phyloP scores from a whole-genome alignment of 2,113 vertebrate species.

The Scomber scombrus region DNA sequence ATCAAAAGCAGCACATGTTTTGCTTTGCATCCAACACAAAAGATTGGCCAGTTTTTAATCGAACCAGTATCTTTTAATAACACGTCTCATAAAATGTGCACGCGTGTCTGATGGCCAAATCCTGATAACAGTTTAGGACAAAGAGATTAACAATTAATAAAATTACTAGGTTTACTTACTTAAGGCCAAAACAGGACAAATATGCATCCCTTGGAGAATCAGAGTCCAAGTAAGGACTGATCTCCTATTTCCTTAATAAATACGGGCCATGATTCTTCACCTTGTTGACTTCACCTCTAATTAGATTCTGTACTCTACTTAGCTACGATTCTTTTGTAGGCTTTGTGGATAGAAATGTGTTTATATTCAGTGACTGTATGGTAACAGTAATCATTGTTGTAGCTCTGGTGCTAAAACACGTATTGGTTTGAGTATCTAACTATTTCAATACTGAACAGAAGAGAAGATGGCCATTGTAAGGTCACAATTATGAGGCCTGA shows the following conservation, averaged over 20 bases:
- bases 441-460: neutral
- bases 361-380: neutral
- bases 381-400: neutral
- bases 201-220: neutral
- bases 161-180: neutral
- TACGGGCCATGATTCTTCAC: neutral
- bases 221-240: neutral
- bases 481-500: slow-evolving; percentile 33
- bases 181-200: neutral
- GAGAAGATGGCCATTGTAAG: neutral
- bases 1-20: too few species aligned
- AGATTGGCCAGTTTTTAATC: too few species aligned
- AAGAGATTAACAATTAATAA: neutral
- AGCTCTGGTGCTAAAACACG: slow-evolving; percentile 1
- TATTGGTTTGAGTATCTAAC: neutral
- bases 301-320: neutral
- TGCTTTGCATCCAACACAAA: too few species aligned
- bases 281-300: neutral
- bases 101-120: neutral
- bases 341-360: neutral
- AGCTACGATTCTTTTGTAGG: neutral
- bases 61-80: too few species aligned
- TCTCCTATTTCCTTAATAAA: neutral
- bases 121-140: slow-evolving; percentile 9
- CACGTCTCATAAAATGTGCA: neutral